Base-by-base conservation (phyloP, 1,140 invertebrate genomes). In the Drosophila mayri region DNA sequence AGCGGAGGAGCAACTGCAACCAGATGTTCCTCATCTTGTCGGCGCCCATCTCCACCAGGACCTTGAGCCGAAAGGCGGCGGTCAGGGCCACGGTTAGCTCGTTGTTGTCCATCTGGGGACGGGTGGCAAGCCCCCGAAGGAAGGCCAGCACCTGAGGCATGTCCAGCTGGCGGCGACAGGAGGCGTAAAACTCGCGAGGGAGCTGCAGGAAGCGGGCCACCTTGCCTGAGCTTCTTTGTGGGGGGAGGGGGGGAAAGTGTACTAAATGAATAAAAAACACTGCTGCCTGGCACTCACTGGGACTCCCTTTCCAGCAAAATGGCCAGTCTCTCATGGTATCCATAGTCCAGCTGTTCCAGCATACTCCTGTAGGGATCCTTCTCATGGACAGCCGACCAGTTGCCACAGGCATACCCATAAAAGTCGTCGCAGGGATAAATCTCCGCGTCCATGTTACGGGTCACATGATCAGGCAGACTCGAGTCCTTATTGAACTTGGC, bases 351-450 rank as follows among this genome's bases (percentile, higher is more conserved):
- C 22, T 79, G 52, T 8, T 46, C 59, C 32, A 88, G 0, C 5
- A 64, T 11, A 18, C 62, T 86, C 7, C 18, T 2, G 16, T 64
- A 75, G 6, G 28, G 7, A 32, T 30, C 47, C 44, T 10, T 14
- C 9, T 3, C 30, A 12, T 82, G 67, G 18, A 18, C 64, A 6
- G 16, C 0, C 1, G 47, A 22, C 82, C 82, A 86, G 10, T 65
- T 59, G 11, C 82, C 83, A 32, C 82, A 86, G 38, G 83, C 82
- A 16, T 71, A 41, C 3, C 3, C 28, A 32, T 79, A 87, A 35
- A 86, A 83, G 16, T 87, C 79, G 1, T 2, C 11, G 8, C 82
- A 86, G 8, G 83, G 65, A 18, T 47, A 11, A 8, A 18, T 22
- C 0, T 11, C 22, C 0, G 12, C 4, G 12, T 76, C 35, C 47